A percentile compares a stretch with the other conserved stretches of the same genome.
Evolutionary conservation across 2,113 vertebrate species (phyloP).

Genomic region (Synodontis membranacea): DNA sequence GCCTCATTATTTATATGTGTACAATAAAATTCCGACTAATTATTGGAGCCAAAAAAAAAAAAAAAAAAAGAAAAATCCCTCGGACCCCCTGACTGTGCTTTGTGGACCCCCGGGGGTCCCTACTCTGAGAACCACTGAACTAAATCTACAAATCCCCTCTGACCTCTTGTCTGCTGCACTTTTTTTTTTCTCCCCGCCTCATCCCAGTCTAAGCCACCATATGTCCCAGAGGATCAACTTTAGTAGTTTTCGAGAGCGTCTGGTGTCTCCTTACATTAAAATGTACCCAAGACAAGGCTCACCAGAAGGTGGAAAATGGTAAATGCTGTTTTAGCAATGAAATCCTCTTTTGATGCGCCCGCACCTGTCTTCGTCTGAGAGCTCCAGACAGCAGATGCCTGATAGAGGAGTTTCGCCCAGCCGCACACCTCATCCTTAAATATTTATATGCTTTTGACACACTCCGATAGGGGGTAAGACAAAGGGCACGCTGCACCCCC

Average conservation of each 20-base stretch:
- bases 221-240: constrained; percentile 76
- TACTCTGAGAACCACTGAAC: constrained; percentile 13
- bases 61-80: neutral
- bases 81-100: neutral
- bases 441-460: constrained; percentile 96
- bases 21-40: neutral
- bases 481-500: constrained; percentile 82
- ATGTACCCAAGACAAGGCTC: constrained; percentile 80
- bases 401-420: constrained; percentile 80
- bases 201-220: constrained; percentile 69
- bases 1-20: constrained; percentile 1
- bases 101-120: neutral
- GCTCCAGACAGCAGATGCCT: constrained; percentile 88
- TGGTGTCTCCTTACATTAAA: constrained; percentile 78
- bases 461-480: constrained; percentile 77
- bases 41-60: neutral
- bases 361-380: constrained; percentile 96
- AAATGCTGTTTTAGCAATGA: constrained; percentile 96
- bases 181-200: constrained; percentile 53
- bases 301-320: constrained; percentile 84
- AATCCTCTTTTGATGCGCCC: constrained; percentile 92
- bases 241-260: constrained; percentile 68
- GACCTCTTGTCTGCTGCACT: constrained; percentile 17
- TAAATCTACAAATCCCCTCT: constrained; percentile 38
- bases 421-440: constrained; percentile 93